Percentiles rank a stretch among this genome's conserved stretches.
Conservation (phyloP, 2,888 invertebrate species). For the Rhyacophila evoluta region DNA sequence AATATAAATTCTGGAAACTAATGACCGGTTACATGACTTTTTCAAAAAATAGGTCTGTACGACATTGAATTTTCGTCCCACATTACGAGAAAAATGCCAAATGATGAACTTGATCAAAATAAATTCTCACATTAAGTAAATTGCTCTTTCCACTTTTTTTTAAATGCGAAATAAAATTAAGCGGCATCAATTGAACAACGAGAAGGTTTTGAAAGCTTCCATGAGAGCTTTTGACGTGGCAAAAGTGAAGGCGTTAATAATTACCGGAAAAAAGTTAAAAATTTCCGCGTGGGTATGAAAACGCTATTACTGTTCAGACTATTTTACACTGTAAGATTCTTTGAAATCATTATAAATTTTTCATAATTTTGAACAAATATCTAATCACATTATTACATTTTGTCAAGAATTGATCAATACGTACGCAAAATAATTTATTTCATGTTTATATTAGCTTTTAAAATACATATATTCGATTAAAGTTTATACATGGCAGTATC, state of each 20-base stretch:
- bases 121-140: not conserved
- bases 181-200: not conserved
- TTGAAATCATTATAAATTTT: too few species aligned
- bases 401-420: too few species aligned
- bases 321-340: too few species aligned
- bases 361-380: too few species aligned
- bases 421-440: too few species aligned
- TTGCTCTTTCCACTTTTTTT: not conserved
- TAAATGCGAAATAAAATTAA: not conserved
- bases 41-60: too few species aligned
- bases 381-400: too few species aligned
- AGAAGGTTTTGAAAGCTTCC: not conserved
- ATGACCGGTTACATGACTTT: too few species aligned
- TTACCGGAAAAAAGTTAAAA: not conserved
- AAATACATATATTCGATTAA: too few species aligned
- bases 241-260: not conserved
- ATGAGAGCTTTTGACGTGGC: not conserved
- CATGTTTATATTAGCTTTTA: too few species aligned
- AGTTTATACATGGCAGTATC: too few species aligned
- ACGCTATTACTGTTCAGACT: not conserved
- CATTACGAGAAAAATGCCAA: not conserved
- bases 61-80: not conserved
- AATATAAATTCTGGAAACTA: too few species aligned
- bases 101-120: conserved; percentile 1
- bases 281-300: not conserved